These are phyloP conservation scores for Eurois occulta DNA, from an alignment of 2,888 invertebrate species.

Conservation along the genomic window DNA sequence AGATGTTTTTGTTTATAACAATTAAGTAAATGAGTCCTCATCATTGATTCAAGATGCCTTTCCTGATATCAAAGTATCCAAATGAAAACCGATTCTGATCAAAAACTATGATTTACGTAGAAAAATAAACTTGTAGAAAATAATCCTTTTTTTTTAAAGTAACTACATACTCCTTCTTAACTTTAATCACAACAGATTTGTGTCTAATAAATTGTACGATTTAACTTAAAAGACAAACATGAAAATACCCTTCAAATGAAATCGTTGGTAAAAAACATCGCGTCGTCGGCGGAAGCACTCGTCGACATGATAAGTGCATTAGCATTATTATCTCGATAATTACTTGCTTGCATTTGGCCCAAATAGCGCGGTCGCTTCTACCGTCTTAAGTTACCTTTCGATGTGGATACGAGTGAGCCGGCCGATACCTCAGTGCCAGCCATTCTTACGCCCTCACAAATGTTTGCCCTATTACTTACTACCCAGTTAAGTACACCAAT, in stretches of 20 bases:
- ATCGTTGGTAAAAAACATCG: slow-evolving; percentile 72
- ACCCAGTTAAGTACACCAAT: slow-evolving; percentile 78
- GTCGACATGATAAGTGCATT: slow-evolving; percentile 90
- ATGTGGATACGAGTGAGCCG: slow-evolving; percentile 79
- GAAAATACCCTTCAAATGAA: slow-evolving; percentile 73
- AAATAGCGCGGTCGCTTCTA: slow-evolving; percentile 86
- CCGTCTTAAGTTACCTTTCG: slow-evolving; percentile 85
- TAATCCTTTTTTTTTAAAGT: neutral
- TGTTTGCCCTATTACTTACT: slow-evolving; percentile 87
- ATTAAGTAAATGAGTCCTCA: neutral
- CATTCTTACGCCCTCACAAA: slow-evolving; percentile 77
- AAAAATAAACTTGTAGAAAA: neutral
- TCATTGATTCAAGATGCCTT: neutral
- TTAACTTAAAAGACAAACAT: slow-evolving; percentile 54
- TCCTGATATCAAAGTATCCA: neutral
- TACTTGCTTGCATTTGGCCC: slow-evolving; percentile 90
- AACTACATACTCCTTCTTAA: neutral
- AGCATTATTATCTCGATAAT: slow-evolving; percentile 90
- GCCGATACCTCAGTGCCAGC: slow-evolving; percentile 69
- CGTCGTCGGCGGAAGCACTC: slow-evolving; percentile 85
- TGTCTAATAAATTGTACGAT: slow-evolving; percentile 50
- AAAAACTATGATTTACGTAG: neutral
- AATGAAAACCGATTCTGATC: neutral
- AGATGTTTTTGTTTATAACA: neutral
- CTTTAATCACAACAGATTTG: slow-evolving; percentile 40